These are phyloP conservation scores for Selene dorsalis DNA, from an alignment of 2,797 vertebrate species.

Conservation along the genomic window DNA sequence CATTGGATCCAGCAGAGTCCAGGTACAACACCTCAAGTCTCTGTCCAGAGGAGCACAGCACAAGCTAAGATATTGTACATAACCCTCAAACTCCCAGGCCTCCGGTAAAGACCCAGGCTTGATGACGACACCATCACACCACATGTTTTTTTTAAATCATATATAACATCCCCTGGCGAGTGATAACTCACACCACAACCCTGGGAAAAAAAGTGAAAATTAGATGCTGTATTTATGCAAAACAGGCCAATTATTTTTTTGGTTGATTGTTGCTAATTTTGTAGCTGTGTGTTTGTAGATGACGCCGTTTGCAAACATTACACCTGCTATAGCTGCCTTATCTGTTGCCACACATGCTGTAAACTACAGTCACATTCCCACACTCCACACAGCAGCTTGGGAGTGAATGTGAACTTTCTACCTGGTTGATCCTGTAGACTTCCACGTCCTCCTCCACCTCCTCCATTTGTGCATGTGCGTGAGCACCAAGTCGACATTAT, in stretches of 20 bases:
- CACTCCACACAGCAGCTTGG: background rate
- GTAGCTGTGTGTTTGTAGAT: background rate
- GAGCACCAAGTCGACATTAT: background rate
- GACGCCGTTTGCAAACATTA: conserved; percentile 19
- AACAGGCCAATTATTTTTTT: background rate
- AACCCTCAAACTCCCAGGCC: background rate
- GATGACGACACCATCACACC: background rate
- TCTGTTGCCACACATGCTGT: background rate
- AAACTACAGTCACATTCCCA: background rate
- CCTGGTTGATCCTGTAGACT: conserved; percentile 2
- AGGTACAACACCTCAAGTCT: background rate
- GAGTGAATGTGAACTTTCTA: background rate
- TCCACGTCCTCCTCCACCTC: background rate
- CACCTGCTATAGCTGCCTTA: background rate
- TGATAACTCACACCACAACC: conserved; percentile 21
- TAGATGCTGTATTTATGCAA: background rate
- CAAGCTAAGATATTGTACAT: too few relatives aligned
- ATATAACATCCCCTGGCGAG: conserved; percentile 5
- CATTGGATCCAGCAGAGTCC: too few relatives aligned
- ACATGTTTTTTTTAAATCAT: background rate
- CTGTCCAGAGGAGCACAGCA: too few relatives aligned
- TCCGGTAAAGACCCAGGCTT: too few relatives aligned
- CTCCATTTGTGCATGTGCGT: background rate
- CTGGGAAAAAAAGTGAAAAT: conserved; percentile 18
- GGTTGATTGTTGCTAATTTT: background rate